phyloP scores from a whole-genome alignment of 1,140 invertebrate genomes.

The Hesperophylax magnus region DNA sequence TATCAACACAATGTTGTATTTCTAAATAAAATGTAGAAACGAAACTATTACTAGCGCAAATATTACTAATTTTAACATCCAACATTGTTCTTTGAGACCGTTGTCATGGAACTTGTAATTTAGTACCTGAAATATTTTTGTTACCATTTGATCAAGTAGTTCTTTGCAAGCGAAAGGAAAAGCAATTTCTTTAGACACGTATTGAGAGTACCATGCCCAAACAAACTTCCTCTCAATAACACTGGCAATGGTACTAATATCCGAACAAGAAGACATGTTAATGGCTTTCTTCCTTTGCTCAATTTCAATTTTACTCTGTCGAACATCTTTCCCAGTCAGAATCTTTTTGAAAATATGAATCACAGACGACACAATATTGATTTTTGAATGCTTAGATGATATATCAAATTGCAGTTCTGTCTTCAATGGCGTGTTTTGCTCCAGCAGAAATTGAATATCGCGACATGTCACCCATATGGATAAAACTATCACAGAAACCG shows the following conservation, averaged over 20 bases:
- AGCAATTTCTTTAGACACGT: slow-evolving; percentile 68
- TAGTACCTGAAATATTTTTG: slow-evolving; percentile 66
- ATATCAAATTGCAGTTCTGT: slow-evolving; percentile 61
- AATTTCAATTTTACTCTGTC: background rate
- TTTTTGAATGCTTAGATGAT: slow-evolving; percentile 59
- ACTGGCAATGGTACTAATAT: slow-evolving; percentile 62
- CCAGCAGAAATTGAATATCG: slow-evolving; percentile 65
- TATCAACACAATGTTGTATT: too few relatives aligned
- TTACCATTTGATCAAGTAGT: slow-evolving; percentile 69
- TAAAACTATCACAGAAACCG: slow-evolving; percentile 61
- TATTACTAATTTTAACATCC: too few relatives aligned
- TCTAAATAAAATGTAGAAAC: too few relatives aligned
- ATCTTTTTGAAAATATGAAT: slow-evolving; percentile 37
- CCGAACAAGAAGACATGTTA: slow-evolving; percentile 19
- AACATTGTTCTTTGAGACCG: too few relatives aligned
- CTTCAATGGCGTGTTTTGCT: slow-evolving; percentile 65
- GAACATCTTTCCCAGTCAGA: background rate
- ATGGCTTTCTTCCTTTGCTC: slow-evolving; percentile 1
- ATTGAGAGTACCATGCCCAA: slow-evolving; percentile 68
- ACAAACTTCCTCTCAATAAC: slow-evolving; percentile 66
- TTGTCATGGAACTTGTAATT: background rate
- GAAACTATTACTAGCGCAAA: too few relatives aligned
- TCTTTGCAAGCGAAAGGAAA: slow-evolving; percentile 70
- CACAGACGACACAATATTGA: background rate
- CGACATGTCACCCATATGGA: slow-evolving; percentile 64